Conservation (phyloP, 2,888 invertebrate species). For the Tachina grossa region DNA sequence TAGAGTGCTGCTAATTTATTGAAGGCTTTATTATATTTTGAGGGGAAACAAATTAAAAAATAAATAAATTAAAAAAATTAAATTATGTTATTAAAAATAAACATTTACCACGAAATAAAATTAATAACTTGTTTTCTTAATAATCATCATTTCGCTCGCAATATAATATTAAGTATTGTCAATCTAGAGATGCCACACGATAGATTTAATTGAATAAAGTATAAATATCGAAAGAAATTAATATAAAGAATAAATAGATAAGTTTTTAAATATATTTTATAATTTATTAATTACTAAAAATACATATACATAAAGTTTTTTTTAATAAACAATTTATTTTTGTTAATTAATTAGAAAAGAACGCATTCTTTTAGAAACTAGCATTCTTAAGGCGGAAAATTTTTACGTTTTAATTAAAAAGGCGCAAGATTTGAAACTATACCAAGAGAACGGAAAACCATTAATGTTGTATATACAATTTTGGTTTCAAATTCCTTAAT, state of each 20-base stretch:
- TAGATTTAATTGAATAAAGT: constrained; percentile 45
- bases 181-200: constrained; percentile 57
- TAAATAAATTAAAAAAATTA: constrained; percentile 30
- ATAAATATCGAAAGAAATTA: constrained; percentile 22
- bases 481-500: too few relatives aligned
- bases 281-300: not conserved
- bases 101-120: constrained; percentile 71
- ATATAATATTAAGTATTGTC: constrained; percentile 67
- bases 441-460: too few relatives aligned
- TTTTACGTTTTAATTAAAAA: too few relatives aligned
- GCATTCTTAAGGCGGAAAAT: too few relatives aligned
- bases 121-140: constrained; percentile 70
- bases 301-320: not conserved
- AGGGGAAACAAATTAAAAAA: constrained; percentile 23
- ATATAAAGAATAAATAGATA: not conserved
- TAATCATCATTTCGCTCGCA: constrained; percentile 70
- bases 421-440: too few relatives aligned
- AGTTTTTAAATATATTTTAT: constrained; percentile 1
- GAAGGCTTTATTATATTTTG: constrained; percentile 42
- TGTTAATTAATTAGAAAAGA: too few relatives aligned
- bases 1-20: constrained; percentile 51
- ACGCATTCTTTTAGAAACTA: too few relatives aligned
- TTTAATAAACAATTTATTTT: too few relatives aligned
- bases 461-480: too few relatives aligned
- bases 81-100: constrained; percentile 28